Evolutionary conservation across 2,797 vertebrate genomes (phyloP).

Genomic region (Xerus rutilus): DNA sequence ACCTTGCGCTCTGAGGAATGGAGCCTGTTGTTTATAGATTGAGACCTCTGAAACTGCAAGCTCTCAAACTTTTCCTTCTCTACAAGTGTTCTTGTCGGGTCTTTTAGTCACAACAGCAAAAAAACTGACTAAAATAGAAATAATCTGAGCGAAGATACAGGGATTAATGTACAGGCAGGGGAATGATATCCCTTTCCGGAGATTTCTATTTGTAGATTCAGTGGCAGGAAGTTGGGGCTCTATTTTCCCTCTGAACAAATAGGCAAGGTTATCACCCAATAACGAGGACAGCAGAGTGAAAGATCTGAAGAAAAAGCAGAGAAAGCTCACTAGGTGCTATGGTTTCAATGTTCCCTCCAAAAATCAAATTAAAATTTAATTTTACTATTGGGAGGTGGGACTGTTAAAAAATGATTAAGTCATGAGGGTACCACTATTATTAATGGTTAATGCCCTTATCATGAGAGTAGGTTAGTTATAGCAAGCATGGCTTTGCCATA

Average conservation of each 20-base stretch:
- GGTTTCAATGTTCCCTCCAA: not conserved
- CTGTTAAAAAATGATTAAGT: too few relatives aligned
- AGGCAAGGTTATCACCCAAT: not conserved
- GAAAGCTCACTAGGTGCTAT: not conserved
- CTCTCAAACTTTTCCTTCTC: too few relatives aligned
- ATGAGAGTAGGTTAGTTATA: not conserved
- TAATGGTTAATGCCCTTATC: not conserved
- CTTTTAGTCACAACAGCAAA: too few relatives aligned
- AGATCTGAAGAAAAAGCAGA: not conserved
- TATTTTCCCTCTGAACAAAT: not conserved
- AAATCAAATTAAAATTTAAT: not conserved
- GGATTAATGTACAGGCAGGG: not conserved
- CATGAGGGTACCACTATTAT: not conserved
- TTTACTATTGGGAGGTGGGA: not conserved
- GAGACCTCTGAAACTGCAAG: too few relatives aligned
- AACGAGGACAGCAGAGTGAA: not conserved
- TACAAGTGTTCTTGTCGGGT: too few relatives aligned
- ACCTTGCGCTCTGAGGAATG: too few relatives aligned
- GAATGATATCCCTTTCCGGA: slow-evolving; percentile 3
- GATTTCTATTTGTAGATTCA: not conserved
- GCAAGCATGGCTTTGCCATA: not conserved
- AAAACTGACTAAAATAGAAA: too few relatives aligned
- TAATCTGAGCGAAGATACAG: not conserved
- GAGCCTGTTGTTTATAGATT: too few relatives aligned
- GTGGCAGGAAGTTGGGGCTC: not conserved